Evolutionary conservation across 2,113 vertebrate genomes (phyloP).

Genomic region (Oplegnathus fasciatus): DNA sequence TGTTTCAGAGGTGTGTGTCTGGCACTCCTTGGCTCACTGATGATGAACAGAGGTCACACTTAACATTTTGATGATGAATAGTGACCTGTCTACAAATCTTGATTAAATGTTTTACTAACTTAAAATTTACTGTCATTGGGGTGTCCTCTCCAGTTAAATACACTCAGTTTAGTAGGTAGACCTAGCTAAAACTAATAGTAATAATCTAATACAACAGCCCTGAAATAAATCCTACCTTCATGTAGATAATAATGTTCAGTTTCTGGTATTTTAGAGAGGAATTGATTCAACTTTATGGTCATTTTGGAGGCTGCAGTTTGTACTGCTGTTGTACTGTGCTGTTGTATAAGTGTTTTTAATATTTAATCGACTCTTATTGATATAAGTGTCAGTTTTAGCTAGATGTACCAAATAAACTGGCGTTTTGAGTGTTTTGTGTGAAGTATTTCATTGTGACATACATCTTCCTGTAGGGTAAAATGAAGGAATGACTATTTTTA

Average conservation of each 20-base stretch:
- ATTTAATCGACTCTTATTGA: neutral
- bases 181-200: neutral
- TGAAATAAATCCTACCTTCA: neutral
- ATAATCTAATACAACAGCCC: neutral
- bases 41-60: slow-evolving; percentile 61
- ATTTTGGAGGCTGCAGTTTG: neutral
- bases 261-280: neutral
- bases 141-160: slow-evolving; percentile 37
- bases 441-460: neutral
- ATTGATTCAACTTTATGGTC: neutral
- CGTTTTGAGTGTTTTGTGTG: neutral
- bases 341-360: too few relatives aligned
- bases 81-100: slow-evolving; percentile 30
- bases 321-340: neutral
- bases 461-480: neutral
- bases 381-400: neutral
- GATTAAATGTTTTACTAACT: slow-evolving; percentile 32
- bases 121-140: slow-evolving; percentile 25
- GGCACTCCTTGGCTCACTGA: slow-evolving; percentile 27
- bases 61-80: slow-evolving; percentile 49
- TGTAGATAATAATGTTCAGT: neutral
- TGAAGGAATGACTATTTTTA: neutral
- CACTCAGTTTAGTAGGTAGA: slow-evolving; percentile 2
- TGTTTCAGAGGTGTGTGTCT: slow-evolving; percentile 26
- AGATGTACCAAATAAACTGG: neutral